A percentile compares a stretch with the other conserved stretches of the same genome.
phyloP scores from a whole-genome alignment of 92 coral and sea anemone genomes.

The Porites lobata region DNA sequence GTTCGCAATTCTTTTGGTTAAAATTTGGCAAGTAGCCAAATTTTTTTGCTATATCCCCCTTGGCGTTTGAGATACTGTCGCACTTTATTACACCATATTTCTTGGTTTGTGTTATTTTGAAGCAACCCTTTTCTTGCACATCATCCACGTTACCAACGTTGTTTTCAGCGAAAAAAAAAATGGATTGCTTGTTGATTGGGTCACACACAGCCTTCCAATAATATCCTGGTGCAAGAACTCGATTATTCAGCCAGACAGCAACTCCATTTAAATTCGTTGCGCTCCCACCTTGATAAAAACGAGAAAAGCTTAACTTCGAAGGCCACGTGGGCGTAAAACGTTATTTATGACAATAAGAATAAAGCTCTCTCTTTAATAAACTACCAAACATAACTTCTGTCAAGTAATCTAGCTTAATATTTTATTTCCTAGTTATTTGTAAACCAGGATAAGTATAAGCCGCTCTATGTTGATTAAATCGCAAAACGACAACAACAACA shows the following conservation, averaged over 20 bases:
- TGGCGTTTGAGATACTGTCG: neutral
- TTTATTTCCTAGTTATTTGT: too few species aligned
- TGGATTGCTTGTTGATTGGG: constrained; percentile 32
- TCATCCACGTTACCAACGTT: neutral
- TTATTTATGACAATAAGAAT: neutral
- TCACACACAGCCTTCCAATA: constrained; percentile 72
- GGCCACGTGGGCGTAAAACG: neutral
- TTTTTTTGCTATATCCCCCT: too few species aligned
- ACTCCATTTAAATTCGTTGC: neutral
- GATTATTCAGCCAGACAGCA: neutral
- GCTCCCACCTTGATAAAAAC: constrained; percentile 12
- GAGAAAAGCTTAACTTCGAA: too few species aligned
- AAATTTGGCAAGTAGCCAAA: too few species aligned
- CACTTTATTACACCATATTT: neutral
- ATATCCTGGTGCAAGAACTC: constrained; percentile 39
- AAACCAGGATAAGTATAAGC: too few species aligned
- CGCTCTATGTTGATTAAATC: too few species aligned
- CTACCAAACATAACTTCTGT: too few species aligned
- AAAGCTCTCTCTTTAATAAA: neutral
- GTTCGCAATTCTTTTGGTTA: too few species aligned
- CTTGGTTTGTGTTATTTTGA: neutral
- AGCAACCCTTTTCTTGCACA: neutral
- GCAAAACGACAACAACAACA: too few species aligned
- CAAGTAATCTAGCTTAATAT: too few species aligned
- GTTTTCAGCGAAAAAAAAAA: neutral